Evolutionary conservation across 2,113 vertebrate species (phyloP).

Genomic region (Phaetusa simplex): DNA sequence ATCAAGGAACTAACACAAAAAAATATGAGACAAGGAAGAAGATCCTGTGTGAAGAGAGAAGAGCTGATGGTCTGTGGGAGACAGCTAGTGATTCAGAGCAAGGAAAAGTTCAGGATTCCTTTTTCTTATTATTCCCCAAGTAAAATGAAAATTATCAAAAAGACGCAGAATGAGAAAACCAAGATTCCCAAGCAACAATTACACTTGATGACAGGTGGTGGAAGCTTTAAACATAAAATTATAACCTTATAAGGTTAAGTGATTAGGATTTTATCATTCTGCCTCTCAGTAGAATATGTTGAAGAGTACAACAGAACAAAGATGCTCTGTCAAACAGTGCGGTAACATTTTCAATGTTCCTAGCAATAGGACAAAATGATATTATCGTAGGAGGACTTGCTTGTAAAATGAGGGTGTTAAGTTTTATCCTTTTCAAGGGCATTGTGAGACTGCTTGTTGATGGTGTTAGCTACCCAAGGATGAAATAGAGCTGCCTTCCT

Average conservation of each 20-base stretch:
- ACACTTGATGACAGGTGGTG: neutral
- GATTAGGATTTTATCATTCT: neutral
- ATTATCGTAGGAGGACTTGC: neutral
- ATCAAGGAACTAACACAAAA: neutral
- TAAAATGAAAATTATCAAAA: neutral
- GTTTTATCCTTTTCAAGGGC: neutral
- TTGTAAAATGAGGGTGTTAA: neutral
- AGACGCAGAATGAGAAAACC: neutral
- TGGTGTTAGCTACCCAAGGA: neutral
- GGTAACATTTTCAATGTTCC: neutral
- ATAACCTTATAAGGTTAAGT: neutral
- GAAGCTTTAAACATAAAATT: neutral
- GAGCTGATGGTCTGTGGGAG: neutral
- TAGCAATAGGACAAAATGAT: neutral
- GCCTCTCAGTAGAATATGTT: neutral
- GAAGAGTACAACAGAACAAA: neutral
- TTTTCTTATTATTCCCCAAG: neutral
- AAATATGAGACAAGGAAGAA: neutral
- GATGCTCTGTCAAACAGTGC: neutral
- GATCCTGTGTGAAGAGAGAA: fast-evolving
- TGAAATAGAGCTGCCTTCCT: neutral
- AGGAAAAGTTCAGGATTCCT: neutral
- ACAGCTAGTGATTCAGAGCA: neutral
- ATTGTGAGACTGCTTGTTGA: neutral
- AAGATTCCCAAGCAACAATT: neutral